A percentile compares a stretch with the other conserved stretches of the same genome.
Evolutionary conservation across 1,140 invertebrate species (phyloP).

Genomic region (Chironomus striatipennis): DNA sequence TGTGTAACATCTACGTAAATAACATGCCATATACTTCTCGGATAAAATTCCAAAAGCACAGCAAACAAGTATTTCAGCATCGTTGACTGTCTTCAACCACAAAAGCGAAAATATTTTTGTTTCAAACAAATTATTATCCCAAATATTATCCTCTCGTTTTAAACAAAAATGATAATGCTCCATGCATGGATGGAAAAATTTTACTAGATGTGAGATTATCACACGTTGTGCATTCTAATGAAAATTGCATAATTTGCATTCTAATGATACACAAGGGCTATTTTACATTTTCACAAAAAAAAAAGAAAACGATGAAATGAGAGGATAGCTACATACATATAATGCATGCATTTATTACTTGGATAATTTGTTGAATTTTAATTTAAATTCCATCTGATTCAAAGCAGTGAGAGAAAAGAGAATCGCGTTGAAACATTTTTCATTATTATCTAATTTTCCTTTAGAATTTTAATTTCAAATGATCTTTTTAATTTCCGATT

Average conservation of each 20-base stretch:
- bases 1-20: too few species aligned
- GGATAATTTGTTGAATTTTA: too few species aligned
- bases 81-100: background rate
- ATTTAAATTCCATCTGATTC: too few species aligned
- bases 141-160: background rate
- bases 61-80: background rate
- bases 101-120: background rate
- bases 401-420: too few species aligned
- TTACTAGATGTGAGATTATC: background rate
- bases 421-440: too few species aligned
- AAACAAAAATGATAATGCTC: background rate
- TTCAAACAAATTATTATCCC: background rate
- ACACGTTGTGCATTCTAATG: background rate
- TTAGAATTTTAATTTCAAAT: too few species aligned
- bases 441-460: too few species aligned
- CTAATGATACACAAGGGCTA: background rate
- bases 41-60: background rate
- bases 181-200: background rate
- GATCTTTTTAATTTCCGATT: too few species aligned
- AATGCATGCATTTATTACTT: too few species aligned
- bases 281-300: background rate
- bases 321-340: background rate
- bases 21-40: background rate
- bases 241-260: conserved; percentile 14
- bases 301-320: background rate